Evolutionary conservation across 2,797 vertebrate species (phyloP), one percentile per base, ranked within the genome.

Genomic region (Spea hammondii): DNA sequence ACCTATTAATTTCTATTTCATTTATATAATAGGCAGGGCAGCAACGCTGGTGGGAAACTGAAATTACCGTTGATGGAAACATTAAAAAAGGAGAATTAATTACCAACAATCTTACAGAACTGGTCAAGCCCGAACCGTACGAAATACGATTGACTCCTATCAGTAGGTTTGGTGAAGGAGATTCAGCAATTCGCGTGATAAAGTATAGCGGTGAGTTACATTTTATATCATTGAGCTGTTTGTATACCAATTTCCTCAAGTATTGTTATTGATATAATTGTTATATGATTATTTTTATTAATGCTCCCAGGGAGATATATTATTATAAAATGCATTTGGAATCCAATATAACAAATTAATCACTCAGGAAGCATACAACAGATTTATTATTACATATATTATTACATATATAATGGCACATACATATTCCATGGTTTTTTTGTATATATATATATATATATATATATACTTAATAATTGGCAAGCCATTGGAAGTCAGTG

Each of bases 1-100:
- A 59, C 2, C 32, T 14, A 62, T 17, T 6, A 17, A 17, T 17
- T 32, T 7, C 8, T 48, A 13, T 54, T 46, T 45, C 64, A 7
- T 49, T 46, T 82, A 85, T 1, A 4, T 88, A 85, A 32, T 64
- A 99, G 97, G 95, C 95, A 51, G 97, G 97, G 8, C 93, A 95
- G 45, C 94, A 96, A 85, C 96, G 97, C 59, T 99, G 97, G 97
- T 98, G 97, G 97, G 97, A 98, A 79, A 96, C 97, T 83, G 97
- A 99, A 83, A 98, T 99, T 85, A 91, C 97, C 0, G 94, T 98
- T 84, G 95, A 97, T 14, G 92, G 92, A n/a, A 88, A 92, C 7
- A 95, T 99, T 85, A 94, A 94, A 85, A 97, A 95, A 83, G 97
- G 97, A 79, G 96, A 99, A 82, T 85, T 99, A 76, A 96, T 99